Evolutionary conservation across 2,888 invertebrate species (phyloP).

Genomic region (Pammene fasciana): DNA sequence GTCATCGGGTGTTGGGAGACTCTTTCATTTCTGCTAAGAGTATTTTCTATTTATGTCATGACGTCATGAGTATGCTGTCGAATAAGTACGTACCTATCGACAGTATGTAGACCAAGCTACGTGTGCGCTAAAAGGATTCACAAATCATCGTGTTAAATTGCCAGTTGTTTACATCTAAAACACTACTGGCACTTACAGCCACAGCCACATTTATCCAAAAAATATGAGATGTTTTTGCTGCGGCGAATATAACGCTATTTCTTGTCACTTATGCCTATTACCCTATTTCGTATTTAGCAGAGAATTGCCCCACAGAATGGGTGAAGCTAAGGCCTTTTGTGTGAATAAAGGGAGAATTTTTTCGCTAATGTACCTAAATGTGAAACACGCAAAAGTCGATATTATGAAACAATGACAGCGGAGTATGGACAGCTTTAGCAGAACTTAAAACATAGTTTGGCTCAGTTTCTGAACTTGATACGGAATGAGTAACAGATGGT

Average conservation of each 20-base stretch:
- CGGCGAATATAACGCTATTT: not conserved
- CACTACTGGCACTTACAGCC: too few relatives aligned
- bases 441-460: conserved; percentile 24
- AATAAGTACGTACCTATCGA: too few relatives aligned
- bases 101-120: too few relatives aligned
- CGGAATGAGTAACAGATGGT: conserved; percentile 37
- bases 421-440: conserved; percentile 3
- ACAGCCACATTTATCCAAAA: too few relatives aligned
- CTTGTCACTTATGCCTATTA: conserved; percentile 18
- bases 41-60: too few relatives aligned
- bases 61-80: too few relatives aligned
- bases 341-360: conserved; percentile 28
- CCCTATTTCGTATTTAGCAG: conserved; percentile 33
- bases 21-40: too few relatives aligned
- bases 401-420: conserved; percentile 1
- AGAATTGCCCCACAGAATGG: conserved; percentile 31
- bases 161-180: too few relatives aligned
- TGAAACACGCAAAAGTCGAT: conserved; percentile 26
- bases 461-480: conserved; percentile 22
- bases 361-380: conserved; percentile 31
- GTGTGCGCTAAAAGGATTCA: too few relatives aligned
- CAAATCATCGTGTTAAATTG: too few relatives aligned
- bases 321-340: conserved; percentile 30
- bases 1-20: too few relatives aligned
- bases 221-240: too few relatives aligned